These are phyloP conservation scores for Anguilla megastoma DNA, from an alignment of 2,797 vertebrate genomes.

Conservation along the genomic window DNA sequence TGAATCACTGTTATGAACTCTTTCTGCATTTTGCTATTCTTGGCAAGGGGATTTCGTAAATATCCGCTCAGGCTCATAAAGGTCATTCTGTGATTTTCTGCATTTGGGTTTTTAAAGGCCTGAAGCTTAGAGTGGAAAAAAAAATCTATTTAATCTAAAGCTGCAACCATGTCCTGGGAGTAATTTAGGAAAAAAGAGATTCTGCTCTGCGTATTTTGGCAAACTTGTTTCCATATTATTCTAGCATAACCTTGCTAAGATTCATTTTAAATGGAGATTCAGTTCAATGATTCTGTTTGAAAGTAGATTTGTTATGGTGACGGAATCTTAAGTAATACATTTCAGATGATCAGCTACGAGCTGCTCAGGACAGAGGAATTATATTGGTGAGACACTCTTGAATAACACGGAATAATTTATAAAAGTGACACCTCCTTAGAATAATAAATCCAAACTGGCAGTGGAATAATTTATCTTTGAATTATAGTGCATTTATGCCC, in stretches of 20 bases:
- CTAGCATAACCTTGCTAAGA: neutral
- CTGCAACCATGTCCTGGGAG: neutral
- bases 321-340: constrained; percentile 54
- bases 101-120: constrained; percentile 26
- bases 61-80: constrained; percentile 2
- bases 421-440: constrained; percentile 58
- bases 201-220: neutral
- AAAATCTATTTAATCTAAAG: constrained; percentile 27
- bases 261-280: neutral
- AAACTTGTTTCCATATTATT: constrained; percentile 23
- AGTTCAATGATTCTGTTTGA: neutral
- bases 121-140: constrained; percentile 28
- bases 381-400: constrained; percentile 49
- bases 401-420: constrained; percentile 64
- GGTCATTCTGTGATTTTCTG: constrained; percentile 23
- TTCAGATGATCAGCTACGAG: constrained; percentile 29
- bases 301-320: constrained; percentile 18
- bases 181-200: neutral
- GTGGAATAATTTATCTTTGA: constrained; percentile 41
- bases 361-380: constrained; percentile 56
- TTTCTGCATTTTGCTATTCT: neutral
- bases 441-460: constrained; percentile 49
- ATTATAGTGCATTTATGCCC: constrained; percentile 1
- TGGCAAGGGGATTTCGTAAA: constrained; percentile 10
- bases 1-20: neutral